phyloP scores from a whole-genome alignment of 2,888 invertebrate genomes.

The Drosophila limbata region DNA sequence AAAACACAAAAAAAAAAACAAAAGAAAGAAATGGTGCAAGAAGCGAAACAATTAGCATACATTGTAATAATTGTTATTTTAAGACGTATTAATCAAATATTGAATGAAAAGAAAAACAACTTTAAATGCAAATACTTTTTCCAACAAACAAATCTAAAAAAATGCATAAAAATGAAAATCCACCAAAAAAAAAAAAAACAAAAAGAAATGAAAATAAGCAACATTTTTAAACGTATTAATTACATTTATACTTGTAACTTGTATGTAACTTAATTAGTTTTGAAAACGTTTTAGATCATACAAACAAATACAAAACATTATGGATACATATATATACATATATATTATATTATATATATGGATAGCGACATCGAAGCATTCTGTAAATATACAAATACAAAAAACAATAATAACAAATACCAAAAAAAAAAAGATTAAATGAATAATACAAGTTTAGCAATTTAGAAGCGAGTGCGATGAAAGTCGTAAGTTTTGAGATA shows the following conservation, averaged over 20 bases:
- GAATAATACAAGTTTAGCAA: constrained; percentile 39
- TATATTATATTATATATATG: constrained; percentile 51
- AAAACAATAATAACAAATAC: constrained; percentile 22
- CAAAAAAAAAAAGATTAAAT: constrained; percentile 28
- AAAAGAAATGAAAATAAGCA: constrained; percentile 33
- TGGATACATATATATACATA: constrained; percentile 30
- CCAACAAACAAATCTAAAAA: constrained; percentile 51
- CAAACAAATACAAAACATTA: constrained; percentile 33
- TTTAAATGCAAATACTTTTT: constrained; percentile 72
- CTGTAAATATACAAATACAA: constrained; percentile 75
- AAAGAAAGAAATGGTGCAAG: constrained; percentile 17
- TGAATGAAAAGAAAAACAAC: constrained; percentile 46
- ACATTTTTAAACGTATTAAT: constrained; percentile 80
- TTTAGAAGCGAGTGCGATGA: constrained; percentile 45
- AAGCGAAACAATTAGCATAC: constrained; percentile 69
- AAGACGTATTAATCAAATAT: constrained; percentile 79
- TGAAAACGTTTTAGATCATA: constrained; percentile 80
- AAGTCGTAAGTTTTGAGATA: constrained; percentile 27
- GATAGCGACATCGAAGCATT: constrained; percentile 80
- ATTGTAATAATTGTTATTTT: constrained; percentile 71
- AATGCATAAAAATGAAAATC: constrained; percentile 23
- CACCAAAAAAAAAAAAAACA: constrained; percentile 6
- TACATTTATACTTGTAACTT: constrained; percentile 71
- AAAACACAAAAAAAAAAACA: background rate
- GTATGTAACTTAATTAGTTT: constrained; percentile 77